Conservation (phyloP, 2,888 invertebrate genomes). For the Subacronicta megacephala region DNA sequence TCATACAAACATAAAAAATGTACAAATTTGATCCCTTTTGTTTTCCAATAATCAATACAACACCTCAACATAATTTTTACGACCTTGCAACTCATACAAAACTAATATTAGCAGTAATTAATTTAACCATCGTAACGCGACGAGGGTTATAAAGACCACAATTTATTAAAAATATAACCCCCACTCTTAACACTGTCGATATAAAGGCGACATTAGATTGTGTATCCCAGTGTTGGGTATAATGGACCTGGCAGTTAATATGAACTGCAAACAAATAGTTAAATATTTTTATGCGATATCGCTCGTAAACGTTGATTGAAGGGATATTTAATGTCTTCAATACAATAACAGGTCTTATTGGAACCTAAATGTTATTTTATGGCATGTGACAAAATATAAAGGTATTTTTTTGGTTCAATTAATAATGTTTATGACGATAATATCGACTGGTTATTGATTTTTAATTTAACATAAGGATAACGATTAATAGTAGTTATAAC, state of each 20-base stretch:
- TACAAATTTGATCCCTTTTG: not conserved
- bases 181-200: conserved; percentile 46
- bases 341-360: conserved; percentile 74
- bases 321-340: conserved; percentile 72
- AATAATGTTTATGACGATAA: conserved; percentile 40
- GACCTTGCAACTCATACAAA: conserved; percentile 63
- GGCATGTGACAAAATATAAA: conserved; percentile 50
- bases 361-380: conserved; percentile 62
- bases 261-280: conserved; percentile 86
- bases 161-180: conserved; percentile 27
- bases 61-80: conserved; percentile 47
- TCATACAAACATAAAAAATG: no score
- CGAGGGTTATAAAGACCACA: conserved; percentile 47
- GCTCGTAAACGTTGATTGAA: conserved; percentile 88
- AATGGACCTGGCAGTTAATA: conserved; percentile 78
- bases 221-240: conserved; percentile 48
- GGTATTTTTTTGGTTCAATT: conserved; percentile 38
- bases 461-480: not conserved
- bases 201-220: conserved; percentile 56
- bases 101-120: conserved; percentile 77
- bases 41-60: conserved; percentile 13
- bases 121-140: conserved; percentile 62
- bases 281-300: conserved; percentile 87
- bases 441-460: conserved; percentile 9
- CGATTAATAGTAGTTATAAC: no score